phyloP scores from a whole-genome alignment of 2,113 vertebrate genomes.

The zebrafish (Danio rerio) region GRCz12tu NC_133200.1:18674501-18675000 shows the following conservation, averaged over 20 bases:
- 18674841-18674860: background rate
- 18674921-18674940: too few relatives aligned
- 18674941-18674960: too few relatives aligned
- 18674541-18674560: constrained; percentile 17
- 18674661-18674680: background rate
- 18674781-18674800: background rate
- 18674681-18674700: background rate
- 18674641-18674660: background rate
- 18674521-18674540: background rate
- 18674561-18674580: constrained; percentile 15
- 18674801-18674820: constrained; percentile 2
- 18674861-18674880: too few relatives aligned
- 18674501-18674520: constrained; percentile 11
- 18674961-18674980: too few relatives aligned
- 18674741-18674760: constrained; percentile 14
- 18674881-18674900: too few relatives aligned
- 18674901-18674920: too few relatives aligned
- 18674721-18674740: constrained; percentile 3
- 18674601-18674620: background rate
- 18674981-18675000: too few relatives aligned
- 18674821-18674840: background rate
- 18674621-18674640: background rate
- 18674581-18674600: background rate
- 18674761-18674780: constrained; percentile 20
- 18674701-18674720: constrained; percentile 34